Base-by-base conservation (phyloP, 2,888 invertebrate species). In the Macrosiphum euphorbiae region DNA sequence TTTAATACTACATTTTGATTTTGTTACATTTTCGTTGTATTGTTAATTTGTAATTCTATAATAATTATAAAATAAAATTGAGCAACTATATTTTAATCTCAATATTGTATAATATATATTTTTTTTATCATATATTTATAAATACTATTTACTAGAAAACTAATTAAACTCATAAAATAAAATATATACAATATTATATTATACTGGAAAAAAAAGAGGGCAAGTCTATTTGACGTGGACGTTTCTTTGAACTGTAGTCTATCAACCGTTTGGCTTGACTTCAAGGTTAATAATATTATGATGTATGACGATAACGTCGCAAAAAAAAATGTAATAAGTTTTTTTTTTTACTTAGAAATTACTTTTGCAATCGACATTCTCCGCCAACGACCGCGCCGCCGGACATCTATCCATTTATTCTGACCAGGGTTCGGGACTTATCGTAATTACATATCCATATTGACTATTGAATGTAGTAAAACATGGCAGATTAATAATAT, bases 241-340 rank as follows among this genome's bases (percentile, higher is more conserved):
- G 78, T 78, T 78, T 78, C 35, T 78, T 78, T 78, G 35, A 78
- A 78, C 78, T 8, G 78, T 78, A 8, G 35, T 20, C 35, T 78
- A 78, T 78, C 35, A 78, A 20, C 20, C 35, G 78, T 78, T 78
- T 78, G 35, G 35, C 35, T 78, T 35, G 78, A 78, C 35, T 78
- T 78, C 35, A 78, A 78, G 78, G 78, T 78, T 78, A 78, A 78
- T 78, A 78, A 78, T 78, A 35, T 78, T 67, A 67, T 35, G n/a
- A 78, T 78, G 26, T 78, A 35, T 16, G 78, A 78, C 78, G 20
- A 35, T 35, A 78, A 78, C 16, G 35, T 16, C 35, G 35, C 35
- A 41, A 78, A 78, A 78, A 78, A 78, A 35, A 78, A 78, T 78
- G 35, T 78, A 20, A 78, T 35, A 35, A 1, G 67, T 67, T 35